phyloP scores from a whole-genome alignment of 2,113 vertebrate genomes.

The Tursiops truncatus region DNA sequence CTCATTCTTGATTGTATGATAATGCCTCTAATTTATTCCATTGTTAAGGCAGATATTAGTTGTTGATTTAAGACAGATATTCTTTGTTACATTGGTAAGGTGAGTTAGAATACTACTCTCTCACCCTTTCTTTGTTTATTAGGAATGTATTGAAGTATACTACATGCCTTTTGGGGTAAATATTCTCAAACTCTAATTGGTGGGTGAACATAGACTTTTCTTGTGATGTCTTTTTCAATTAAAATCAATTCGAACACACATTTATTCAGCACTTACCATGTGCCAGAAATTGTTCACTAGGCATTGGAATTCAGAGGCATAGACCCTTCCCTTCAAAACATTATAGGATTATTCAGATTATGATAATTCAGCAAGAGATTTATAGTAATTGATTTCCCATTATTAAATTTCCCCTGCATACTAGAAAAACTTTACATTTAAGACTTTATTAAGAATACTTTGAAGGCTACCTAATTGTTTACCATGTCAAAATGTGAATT shows the following conservation, averaged over 20 bases:
- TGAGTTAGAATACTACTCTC: neutral
- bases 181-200: neutral
- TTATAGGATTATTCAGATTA: neutral
- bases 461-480: neutral
- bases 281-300: neutral
- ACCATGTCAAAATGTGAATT: neutral
- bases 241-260: neutral
- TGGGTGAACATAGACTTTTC: neutral
- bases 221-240: slow-evolving; percentile 18
- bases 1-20: slow-evolving; percentile 23
- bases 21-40: neutral
- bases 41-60: neutral
- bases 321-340: neutral
- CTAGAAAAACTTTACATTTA: slow-evolving; percentile 12
- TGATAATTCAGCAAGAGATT: neutral
- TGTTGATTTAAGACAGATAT: slow-evolving; percentile 8
- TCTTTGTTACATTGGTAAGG: neutral
- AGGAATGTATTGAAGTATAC: slow-evolving; percentile 16
- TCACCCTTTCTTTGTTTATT: neutral
- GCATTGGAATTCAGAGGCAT: neutral
- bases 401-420: slow-evolving; percentile 1
- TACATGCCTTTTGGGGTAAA: neutral
- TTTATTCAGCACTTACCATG: neutral
- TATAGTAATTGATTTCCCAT: slow-evolving; percentile 27
- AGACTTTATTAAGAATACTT: slow-evolving; percentile 24